Base-by-base conservation (phyloP, 2,888 invertebrate species). In the Nebria brevicollis region DNA sequence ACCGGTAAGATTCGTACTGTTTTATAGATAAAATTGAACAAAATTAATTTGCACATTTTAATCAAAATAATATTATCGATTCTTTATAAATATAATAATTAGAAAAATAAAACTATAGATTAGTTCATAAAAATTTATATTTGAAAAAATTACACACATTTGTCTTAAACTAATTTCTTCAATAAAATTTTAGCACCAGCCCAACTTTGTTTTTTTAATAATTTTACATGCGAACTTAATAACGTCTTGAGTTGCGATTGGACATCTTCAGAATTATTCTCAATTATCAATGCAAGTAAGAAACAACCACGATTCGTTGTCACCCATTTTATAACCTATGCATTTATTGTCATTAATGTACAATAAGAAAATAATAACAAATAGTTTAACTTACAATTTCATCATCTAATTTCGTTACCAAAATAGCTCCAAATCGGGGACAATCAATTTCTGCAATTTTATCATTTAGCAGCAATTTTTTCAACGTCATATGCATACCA, bases 291-390 rank as follows among this genome's bases (percentile, higher is more conserved):
- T 1, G 95, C 88, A 8, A 96, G 88, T 79, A 96, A 90, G 87
- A 95, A 96, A 85, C 95, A 95, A 0, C 94, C 95, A 83, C 96
- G 91, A 86, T 96, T 96, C 7, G 92, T 92, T 72, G 90, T 88
- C 77, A 94, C 87, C 95, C 95, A 96, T 13, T 88, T 86, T 83
- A 91, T 87, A 1, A 95, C 85, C 94, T 94, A 88, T 83, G 77
- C 83, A 84, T 83, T 66, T 73, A 78, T 79, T 75, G 75, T 74
- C 81, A 68, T 72, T 75, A 70, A 70, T 70, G 15, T 54, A 34
- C n/a, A 72, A 79, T n/a, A 15, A 54, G 26, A 7, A 43, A 78
- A 83, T 66, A 54, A 54, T 77, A 43, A 2, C 8, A 81, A 80
- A 75, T 15, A 13, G 81, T 43, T 25, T 76, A 78, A 86, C 88